phyloP scores from a whole-genome alignment of 1,140 invertebrate genomes.

The Drosophila nikananu region DNA sequence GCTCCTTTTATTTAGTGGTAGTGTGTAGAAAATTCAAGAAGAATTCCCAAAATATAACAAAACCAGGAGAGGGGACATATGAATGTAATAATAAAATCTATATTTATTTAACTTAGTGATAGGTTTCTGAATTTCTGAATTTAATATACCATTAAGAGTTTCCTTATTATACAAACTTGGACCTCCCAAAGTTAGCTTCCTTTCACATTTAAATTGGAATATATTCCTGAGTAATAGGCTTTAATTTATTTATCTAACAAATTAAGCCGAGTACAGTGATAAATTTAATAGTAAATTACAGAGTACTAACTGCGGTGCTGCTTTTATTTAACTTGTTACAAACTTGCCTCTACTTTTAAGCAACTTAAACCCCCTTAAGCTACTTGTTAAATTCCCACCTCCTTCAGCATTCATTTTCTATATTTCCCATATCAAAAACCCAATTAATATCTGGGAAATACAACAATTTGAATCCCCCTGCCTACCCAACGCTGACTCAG shows the following conservation, averaged over 20 bases:
- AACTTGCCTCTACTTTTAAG: neutral
- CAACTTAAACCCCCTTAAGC: neutral
- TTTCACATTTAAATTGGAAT: neutral
- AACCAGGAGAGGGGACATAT: no score
- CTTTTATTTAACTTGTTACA: no score
- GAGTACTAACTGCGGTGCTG: no score
- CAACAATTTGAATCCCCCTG: neutral
- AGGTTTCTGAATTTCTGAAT: no score
- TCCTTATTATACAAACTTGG: neutral
- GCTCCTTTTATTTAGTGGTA: rapidly evolving
- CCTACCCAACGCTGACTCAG: constrained; percentile 11
- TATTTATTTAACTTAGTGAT: no score
- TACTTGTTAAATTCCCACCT: no score
- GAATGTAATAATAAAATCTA: no score
- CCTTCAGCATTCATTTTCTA: no score
- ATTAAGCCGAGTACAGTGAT: no score
- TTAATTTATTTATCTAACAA: neutral
- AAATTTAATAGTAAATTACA: no score
- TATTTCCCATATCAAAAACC: neutral
- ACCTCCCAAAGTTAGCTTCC: neutral
- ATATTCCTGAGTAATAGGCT: neutral
- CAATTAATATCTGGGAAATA: neutral
- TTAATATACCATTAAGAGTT: neutral
- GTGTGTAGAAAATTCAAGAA: neutral
- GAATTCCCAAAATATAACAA: no score